These are phyloP conservation scores for Pipra filicauda DNA, from an alignment of 2,113 vertebrate species.

Conservation along the genomic window DNA sequence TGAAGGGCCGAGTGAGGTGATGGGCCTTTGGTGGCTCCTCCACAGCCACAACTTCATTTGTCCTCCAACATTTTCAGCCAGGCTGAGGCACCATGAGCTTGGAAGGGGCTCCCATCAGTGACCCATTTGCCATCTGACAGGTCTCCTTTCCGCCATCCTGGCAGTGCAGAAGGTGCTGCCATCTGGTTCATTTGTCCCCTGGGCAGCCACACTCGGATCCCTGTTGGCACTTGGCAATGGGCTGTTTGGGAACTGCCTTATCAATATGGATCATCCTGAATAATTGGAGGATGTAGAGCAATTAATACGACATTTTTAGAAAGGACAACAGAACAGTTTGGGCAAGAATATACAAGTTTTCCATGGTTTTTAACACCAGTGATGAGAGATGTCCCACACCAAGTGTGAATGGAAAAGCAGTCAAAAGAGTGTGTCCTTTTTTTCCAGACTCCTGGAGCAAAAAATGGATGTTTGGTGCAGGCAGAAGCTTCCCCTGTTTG, in stretches of 20 bases:
- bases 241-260: not conserved
- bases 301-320: not conserved
- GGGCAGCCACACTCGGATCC: not conserved
- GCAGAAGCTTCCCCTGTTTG: not conserved
- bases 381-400: not conserved
- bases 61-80: not conserved
- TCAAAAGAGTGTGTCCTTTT: rapidly evolving
- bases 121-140: not conserved
- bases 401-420: not conserved
- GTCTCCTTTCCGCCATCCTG: not conserved
- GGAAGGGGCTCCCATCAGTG: not conserved
- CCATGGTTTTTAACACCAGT: not conserved
- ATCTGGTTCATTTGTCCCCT: not conserved
- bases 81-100: not conserved
- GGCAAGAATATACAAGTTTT: not conserved
- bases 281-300: not conserved
- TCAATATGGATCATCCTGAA: not conserved
- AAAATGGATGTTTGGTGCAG: not conserved
- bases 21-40: not conserved
- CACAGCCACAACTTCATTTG: not conserved
- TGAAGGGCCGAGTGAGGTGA: not conserved
- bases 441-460: not conserved
- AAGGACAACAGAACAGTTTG: not conserved
- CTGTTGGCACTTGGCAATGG: not conserved
- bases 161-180: not conserved